phyloP scores from a whole-genome alignment of 2,113 vertebrate species.

The Zosterops borbonicus region DNA sequence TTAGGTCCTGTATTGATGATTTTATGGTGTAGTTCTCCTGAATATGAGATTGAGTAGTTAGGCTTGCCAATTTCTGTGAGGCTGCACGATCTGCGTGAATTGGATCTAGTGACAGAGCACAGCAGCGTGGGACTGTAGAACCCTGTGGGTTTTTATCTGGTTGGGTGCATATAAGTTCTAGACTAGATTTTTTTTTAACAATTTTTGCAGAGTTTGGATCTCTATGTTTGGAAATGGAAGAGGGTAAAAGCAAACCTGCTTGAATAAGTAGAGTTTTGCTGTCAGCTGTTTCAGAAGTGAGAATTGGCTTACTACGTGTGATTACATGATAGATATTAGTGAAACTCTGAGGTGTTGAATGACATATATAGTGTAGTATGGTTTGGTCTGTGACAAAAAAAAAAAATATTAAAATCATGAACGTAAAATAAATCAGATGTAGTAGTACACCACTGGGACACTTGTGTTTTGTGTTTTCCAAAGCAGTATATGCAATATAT shows the following conservation, averaged over 20 bases:
- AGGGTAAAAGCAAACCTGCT: neutral
- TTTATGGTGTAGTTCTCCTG: neutral
- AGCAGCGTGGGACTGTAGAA: neutral
- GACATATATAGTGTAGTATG: neutral
- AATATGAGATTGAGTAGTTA: neutral
- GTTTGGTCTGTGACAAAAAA: neutral
- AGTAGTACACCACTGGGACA: neutral
- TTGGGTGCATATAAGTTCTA: neutral
- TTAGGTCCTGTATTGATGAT: neutral
- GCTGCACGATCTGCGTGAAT: rapidly evolving
- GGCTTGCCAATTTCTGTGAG: neutral
- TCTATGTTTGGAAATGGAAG: neutral
- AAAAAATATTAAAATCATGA: neutral
- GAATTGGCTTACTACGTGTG: neutral
- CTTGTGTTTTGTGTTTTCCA: neutral
- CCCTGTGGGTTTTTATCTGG: neutral
- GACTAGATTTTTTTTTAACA: neutral
- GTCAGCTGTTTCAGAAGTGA: neutral
- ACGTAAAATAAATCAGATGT: neutral
- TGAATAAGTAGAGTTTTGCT: neutral
- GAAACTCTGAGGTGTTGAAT: neutral
- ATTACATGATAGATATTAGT: neutral
- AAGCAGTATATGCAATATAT: neutral
- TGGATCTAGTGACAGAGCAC: neutral
- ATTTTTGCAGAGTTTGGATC: neutral